Evolutionary conservation across 2,888 invertebrate genomes (phyloP).

Genomic region (Chirona hameri): DNA sequence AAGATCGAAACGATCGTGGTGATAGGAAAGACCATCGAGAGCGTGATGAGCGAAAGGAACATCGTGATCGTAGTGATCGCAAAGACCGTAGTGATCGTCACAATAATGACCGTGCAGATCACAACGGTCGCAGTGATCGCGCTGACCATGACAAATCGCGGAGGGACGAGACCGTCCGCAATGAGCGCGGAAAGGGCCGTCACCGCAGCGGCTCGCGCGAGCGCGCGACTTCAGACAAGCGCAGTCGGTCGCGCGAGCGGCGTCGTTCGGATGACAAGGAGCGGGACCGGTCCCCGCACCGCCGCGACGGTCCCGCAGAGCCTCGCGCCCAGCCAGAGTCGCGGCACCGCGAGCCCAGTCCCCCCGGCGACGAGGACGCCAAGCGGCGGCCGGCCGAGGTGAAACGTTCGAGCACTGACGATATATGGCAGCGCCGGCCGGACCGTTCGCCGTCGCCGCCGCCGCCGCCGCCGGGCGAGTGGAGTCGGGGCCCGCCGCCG

Average conservation of each 20-base stretch:
- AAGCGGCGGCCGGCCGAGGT: conserved; percentile 29
- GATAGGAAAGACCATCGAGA: neutral
- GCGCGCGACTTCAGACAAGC: neutral
- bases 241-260: neutral
- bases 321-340: neutral
- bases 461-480: neutral
- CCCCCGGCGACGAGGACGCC: conserved; percentile 6
- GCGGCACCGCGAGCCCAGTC: neutral
- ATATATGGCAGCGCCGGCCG: neutral
- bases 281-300: neutral
- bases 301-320: neutral
- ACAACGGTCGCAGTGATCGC: neutral
- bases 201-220: neutral
- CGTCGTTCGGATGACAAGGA: neutral
- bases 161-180: neutral
- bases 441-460: conserved; percentile 2
- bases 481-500: neutral
- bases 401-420: neutral
- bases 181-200: neutral
- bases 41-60: neutral
- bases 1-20: neutral
- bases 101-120: neutral
- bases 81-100: neutral
- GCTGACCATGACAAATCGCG: neutral
- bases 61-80: neutral